These are phyloP conservation scores for Psammodynastes pulverulentus DNA, from an alignment of 2,113 vertebrate species.

Conservation along the genomic window DNA sequence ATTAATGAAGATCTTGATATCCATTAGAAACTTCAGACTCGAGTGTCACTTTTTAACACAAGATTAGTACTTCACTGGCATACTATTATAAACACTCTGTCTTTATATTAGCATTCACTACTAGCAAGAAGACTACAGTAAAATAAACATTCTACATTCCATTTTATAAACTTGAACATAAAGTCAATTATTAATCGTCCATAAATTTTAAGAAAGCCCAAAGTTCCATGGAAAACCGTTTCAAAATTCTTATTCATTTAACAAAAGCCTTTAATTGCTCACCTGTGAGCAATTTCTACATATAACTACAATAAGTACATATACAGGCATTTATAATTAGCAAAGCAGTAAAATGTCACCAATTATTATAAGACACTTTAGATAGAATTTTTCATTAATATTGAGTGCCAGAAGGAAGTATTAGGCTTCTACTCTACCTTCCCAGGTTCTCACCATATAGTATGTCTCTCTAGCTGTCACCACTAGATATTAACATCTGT, in stretches of 20 bases:
- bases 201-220: neutral
- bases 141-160: constrained; percentile 14
- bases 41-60: constrained; percentile 49
- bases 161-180: constrained; percentile 13
- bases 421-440: neutral
- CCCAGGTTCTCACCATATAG: neutral
- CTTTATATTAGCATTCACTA: constrained; percentile 35
- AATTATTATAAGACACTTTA: neutral
- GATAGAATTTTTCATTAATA: neutral
- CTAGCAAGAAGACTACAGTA: constrained; percentile 39
- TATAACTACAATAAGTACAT: neutral
- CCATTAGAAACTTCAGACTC: constrained; percentile 51
- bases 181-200: neutral
- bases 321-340: neutral
- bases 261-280: neutral
- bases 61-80: constrained; percentile 47
- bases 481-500: neutral
- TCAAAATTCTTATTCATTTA: neutral
- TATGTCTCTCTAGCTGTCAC: neutral
- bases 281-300: neutral
- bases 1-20: constrained; percentile 59
- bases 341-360: neutral
- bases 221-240: neutral
- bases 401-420: neutral
- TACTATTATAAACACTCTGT: constrained; percentile 39